Base-by-base conservation (phyloP, 37 sponge, comb jelly and placozoan genomes). In the Dysidea cf. avara region DNA sequence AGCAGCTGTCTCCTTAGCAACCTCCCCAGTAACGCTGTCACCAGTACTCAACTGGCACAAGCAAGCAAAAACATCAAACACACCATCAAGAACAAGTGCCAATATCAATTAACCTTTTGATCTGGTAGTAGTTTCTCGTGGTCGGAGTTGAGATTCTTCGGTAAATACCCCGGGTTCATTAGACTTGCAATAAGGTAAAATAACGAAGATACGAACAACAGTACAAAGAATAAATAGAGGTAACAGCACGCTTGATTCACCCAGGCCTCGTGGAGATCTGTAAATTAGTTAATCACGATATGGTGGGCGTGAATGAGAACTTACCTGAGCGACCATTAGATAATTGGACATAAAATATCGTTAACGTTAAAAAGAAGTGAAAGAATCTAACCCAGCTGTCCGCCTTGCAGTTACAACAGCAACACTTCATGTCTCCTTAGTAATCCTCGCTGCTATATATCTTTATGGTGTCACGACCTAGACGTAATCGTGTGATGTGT, bases 201-300 rank as follows among this genome's bases (percentile, higher is more conserved):
- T 1, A 84, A 25, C 12, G 43, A 37, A 7, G 84, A 76, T 11
- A 76, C 14, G n/a, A 52, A 30, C 38, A 69, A 40, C 18, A 84
- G 50, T n/a, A n/a, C n/a, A 4, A 20, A 14, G 2, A 77, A 18
- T 18, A 53, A 11, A 26, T 30, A 35, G n/a, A 77, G 18, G 56
- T 77, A 84, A 46, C 70, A 68, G 64, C 58, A 28, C 21, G 40
- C 71, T 16, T 50, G 64, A 31, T 62, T 18, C 7, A 25, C 14
- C 84, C 84, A 84, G 0, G 70, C 78, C 22, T 36, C 31, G 35
- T 84, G 71, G n/a, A 84, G 78, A 29, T 77, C 84, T 84, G 48
- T 39, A 35, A 29, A 18, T 28, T 39, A 64, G 58, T 30, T 18
- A 13, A 49, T 18, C 52, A 49, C 52, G 13, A 18, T 16, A 49